Evolutionary conservation across 2,888 invertebrate species (phyloP).

Genomic region (Cantharis lateralis): DNA sequence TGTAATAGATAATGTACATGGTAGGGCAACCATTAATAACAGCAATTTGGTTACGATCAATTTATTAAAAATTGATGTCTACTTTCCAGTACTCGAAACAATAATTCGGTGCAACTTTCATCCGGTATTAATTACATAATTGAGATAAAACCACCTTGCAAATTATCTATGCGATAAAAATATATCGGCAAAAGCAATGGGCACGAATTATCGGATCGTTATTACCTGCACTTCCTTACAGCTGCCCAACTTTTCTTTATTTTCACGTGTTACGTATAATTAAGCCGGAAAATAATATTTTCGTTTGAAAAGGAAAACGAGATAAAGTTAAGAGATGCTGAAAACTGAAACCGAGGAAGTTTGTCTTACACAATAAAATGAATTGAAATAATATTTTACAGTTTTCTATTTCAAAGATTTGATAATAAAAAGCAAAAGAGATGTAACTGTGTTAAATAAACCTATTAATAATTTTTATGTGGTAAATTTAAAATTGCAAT

Average conservation of each 20-base stretch:
- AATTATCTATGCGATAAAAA: not conserved
- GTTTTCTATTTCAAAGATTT: not conserved
- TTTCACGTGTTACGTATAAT: not conserved
- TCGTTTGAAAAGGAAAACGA: not conserved
- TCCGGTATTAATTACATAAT: not conserved
- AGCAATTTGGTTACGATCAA: not conserved
- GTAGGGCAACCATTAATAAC: not conserved
- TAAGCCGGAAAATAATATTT: not conserved
- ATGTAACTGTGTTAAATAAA: not conserved
- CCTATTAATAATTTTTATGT: not conserved
- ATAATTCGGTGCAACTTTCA: not conserved
- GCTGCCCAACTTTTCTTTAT: not conserved
- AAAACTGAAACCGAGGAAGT: not conserved
- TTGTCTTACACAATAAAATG: not conserved
- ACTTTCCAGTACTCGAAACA: not conserved
- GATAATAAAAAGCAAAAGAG: not conserved
- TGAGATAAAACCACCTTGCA: not conserved
- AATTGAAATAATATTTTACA: not conserved
- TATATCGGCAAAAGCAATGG: not conserved
- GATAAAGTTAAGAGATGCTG: not conserved
- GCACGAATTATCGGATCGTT: not conserved
- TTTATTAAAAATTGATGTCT: not conserved
- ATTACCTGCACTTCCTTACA: not conserved
- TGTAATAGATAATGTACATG: not conserved
- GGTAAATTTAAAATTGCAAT: not conserved